Percentiles rank a stretch among this genome's conserved stretches.
Evolutionary conservation across 2,113 vertebrate genomes (phyloP).

Genomic region (Archocentrus centrarchus): DNA sequence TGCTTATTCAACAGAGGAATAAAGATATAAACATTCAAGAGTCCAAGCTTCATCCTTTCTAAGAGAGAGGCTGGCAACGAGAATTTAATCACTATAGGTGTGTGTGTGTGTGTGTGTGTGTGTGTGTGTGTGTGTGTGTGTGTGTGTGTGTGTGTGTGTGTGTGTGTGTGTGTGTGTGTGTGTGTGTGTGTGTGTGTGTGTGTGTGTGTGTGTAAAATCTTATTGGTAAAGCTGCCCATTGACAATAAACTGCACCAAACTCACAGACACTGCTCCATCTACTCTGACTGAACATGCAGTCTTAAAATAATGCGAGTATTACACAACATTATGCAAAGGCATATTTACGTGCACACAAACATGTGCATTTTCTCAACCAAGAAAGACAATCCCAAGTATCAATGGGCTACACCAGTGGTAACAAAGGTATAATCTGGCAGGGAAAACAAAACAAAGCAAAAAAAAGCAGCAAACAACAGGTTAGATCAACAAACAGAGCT

Average conservation of each 20-base stretch:
- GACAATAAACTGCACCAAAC: background rate
- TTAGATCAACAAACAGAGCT: slow-evolving; percentile 50
- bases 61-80: slow-evolving; percentile 18
- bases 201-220: background rate
- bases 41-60: slow-evolving; percentile 34
- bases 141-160: background rate
- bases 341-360: background rate
- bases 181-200: background rate
- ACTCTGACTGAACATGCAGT: background rate
- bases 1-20: slow-evolving; percentile 52
- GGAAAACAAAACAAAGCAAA: slow-evolving; percentile 19
- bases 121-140: background rate
- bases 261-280: background rate
- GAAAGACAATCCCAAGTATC: slow-evolving; percentile 11
- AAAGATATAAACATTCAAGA: slow-evolving; percentile 46
- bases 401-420: background rate
- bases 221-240: slow-evolving; percentile 6
- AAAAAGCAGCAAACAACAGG: slow-evolving; percentile 46
- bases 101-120: background rate
- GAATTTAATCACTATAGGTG: slow-evolving; percentile 14
- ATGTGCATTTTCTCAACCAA: background rate
- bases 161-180: background rate
- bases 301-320: background rate
- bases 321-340: background rate
- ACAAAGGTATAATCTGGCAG: slow-evolving; percentile 11